Percentiles rank a stretch among this genome's conserved stretches.
These are phyloP conservation scores for Protaetia brevitarsis DNA, from an alignment of 1,140 invertebrate species.

Conservation along the genomic window DNA sequence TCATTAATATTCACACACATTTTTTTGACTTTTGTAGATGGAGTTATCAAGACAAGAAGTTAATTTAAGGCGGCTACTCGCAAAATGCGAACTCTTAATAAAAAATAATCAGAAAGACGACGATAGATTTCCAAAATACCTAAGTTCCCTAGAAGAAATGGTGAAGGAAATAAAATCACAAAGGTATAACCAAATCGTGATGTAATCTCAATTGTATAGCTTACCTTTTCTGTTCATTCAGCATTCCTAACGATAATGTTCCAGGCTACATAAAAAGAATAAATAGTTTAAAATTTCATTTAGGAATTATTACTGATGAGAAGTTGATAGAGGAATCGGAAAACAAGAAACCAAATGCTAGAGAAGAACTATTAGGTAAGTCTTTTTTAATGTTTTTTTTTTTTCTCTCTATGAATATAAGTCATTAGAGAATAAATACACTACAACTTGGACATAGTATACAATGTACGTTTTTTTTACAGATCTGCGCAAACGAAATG, in stretches of 20 bases:
- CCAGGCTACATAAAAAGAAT: conserved; percentile 31
- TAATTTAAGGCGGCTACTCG: conserved; percentile 64
- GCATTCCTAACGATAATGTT: background rate
- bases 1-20: too few relatives aligned
- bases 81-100: conserved; percentile 69
- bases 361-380: conserved; percentile 39
- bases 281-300: conserved; percentile 26
- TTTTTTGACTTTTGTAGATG: conserved; percentile 33
- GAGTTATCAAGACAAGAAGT: conserved; percentile 63
- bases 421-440: too few relatives aligned
- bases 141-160: conserved; percentile 66
- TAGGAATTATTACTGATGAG: conserved; percentile 34
- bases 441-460: too few relatives aligned
- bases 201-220: conserved; percentile 22
- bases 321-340: conserved; percentile 27
- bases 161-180: conserved; percentile 61
- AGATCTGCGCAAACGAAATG: conserved; percentile 30
- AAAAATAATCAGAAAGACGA: conserved; percentile 64
- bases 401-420: too few relatives aligned
- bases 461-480: too few relatives aligned
- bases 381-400: too few relatives aligned
- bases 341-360: conserved; percentile 23
- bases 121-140: conserved; percentile 70
- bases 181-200: conserved; percentile 5
- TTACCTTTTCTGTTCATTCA: background rate